Base-by-base conservation (phyloP, 2,113 vertebrate species). In the Limnothrissa miodon region DNA sequence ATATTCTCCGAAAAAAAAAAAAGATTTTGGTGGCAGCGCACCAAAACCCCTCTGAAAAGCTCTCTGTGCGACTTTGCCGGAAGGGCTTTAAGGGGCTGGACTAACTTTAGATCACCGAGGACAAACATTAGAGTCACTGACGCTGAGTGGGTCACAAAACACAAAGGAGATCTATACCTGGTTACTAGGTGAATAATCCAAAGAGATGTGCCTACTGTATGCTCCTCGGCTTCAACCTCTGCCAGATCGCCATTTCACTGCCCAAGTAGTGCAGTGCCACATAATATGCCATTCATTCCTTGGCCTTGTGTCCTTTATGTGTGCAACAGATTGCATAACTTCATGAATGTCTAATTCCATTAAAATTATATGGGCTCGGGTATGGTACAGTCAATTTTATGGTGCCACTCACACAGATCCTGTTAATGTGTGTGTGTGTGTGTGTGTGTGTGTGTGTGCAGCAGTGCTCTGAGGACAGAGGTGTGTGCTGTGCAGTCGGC, bases 1-100 rank as follows among this genome's bases (percentile, higher is more conserved):
- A 70, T 70, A 70, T 70, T 70, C 62, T 70, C 25, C 59, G 10
- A n/a, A 66, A n/a, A 66, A 66, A n/a, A 29, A 66, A n/a, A 66
- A 66, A n/a, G 9, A 10, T 13, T 36, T 56, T 15, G 62, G 62
- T 36, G 62, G 62, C 29, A 15, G 62, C 11, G 29, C 11, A 70
- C 29, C 23, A 66, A 66, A 13, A n/a, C 25, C 59, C 29, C 25
- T 6, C 59, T 66, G 59, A 56, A 56, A 70, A 70, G 9, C 62
- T 13, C 15, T 29, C 29, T 70, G 25, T 33, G 62, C 36, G 25
- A 36, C 29, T 36, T 1, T 70, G 15, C 25, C 29, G 25, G 8
- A 36, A 15, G 11, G 62, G 25, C 33, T 36, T 70, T 2, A 15
- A 15, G 62, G 29, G 25, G 33, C 33, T 9, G 29, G 29, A 13